Base-by-base conservation (phyloP, 2,888 invertebrate species). In the Buathra laborator region DNA sequence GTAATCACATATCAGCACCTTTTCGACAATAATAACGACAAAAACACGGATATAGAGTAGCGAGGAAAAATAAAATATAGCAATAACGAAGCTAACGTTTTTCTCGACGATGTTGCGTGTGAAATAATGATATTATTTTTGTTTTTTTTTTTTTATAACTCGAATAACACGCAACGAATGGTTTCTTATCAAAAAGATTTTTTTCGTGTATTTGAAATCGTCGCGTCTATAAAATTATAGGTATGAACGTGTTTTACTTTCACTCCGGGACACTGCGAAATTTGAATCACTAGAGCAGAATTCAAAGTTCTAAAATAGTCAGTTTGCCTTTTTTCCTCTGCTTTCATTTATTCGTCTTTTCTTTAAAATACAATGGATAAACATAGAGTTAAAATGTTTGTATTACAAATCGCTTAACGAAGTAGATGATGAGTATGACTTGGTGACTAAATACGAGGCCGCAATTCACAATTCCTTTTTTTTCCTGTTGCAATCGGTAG, bases 371-470 rank as follows among this genome's bases (percentile, higher is more conserved):
- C 78, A 74, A 79, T 67, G 48, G 10, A 77, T 59, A 53, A 74
- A 76, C 16, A 37, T 68, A 66, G 74, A 72, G 67, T 79, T 7
- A 51, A 75, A 56, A 83, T 53, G 29, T 72, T 76, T 66, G 71
- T 16, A 68, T 83, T 81, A 75, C 51, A 83, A 67, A 29, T 79
- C 62, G 81, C 72, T 79, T 62, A 79, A 82, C 70, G 44, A 74
- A 70, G 48, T 67, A 71, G 37, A 70, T 19, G 19, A 19, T 46
- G 66, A 59, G 44, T 59, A 79, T 83, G 86, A 88, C 85, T 81
- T 84, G 77, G 83, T 82, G 83, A 83, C 86, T 86, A 79, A 83
- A 77, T 87, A 86, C 86, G 70, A 86, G 80, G 84, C 84, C 76
- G 81, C 83, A 85, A 86, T 86, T 76, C 86, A 86, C 85, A 85